Evolutionary conservation across 2,888 invertebrate genomes (phyloP).

Genomic region (Plebejus argus): DNA sequence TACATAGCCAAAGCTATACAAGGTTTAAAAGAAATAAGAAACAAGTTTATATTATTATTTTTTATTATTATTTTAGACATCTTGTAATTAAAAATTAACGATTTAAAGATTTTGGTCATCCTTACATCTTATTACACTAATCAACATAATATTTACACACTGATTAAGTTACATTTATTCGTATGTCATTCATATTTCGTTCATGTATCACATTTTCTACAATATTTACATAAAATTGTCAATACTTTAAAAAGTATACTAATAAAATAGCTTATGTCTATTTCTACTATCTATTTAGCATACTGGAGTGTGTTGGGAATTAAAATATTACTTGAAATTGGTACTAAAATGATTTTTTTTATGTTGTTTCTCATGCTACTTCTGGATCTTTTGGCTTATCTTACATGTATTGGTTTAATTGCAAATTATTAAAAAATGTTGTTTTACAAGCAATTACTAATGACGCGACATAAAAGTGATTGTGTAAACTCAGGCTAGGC

Average conservation of each 20-base stretch:
- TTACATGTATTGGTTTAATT: background rate
- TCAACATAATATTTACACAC: conserved; percentile 27
- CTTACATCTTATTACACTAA: conserved; percentile 12
- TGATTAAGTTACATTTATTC: conserved; percentile 9
- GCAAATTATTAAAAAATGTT: background rate
- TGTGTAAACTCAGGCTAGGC: background rate
- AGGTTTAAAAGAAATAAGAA: background rate
- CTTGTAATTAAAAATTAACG: conserved; percentile 2
- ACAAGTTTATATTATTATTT: background rate
- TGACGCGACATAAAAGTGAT: background rate
- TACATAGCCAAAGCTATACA: background rate
- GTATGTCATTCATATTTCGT: conserved; percentile 1
- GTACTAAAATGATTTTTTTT: background rate
- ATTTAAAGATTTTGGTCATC: conserved; percentile 26
- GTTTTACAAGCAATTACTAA: background rate
- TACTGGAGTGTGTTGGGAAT: conserved; percentile 5
- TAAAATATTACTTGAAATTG: background rate
- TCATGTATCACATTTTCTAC: conserved; percentile 4
- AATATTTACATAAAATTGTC: conserved; percentile 14
- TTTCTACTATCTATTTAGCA: background rate
- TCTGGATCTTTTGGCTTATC: background rate
- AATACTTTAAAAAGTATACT: background rate
- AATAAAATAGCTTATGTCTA: background rate
- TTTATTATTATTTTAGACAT: background rate
- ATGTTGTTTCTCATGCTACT: background rate